Evolutionary conservation across 2,113 vertebrate species (phyloP).

Genomic region (Phalacrocorax pelagicus): DNA sequence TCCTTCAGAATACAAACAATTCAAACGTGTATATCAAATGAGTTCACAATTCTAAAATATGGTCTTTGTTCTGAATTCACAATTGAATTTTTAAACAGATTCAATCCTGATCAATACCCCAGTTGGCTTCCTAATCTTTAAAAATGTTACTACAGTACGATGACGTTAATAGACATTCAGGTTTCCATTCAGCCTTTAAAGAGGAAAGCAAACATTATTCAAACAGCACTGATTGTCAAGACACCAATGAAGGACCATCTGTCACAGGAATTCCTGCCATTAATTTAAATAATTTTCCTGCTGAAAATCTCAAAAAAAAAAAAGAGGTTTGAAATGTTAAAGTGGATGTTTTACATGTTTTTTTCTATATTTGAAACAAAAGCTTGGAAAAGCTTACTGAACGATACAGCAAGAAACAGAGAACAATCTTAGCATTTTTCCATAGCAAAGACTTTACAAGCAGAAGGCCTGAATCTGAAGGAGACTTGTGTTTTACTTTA

Average conservation of each 20-base stretch:
- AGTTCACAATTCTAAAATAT: not conserved
- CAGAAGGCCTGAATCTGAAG: not conserved
- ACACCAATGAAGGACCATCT: not conserved
- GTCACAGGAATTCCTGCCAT: not conserved
- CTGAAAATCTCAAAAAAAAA: not conserved
- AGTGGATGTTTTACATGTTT: not conserved
- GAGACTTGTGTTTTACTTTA: not conserved
- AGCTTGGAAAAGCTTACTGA: not conserved
- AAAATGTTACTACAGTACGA: not conserved
- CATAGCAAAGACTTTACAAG: not conserved
- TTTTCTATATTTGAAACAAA: not conserved
- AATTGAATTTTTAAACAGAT: not conserved
- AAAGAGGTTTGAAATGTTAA: not conserved
- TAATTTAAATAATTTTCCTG: not conserved
- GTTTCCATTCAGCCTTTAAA: not conserved
- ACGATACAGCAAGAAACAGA: not conserved
- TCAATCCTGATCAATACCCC: not conserved
- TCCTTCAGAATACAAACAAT: not conserved
- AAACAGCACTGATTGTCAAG: constrained; percentile 29
- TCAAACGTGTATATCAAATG: not conserved
- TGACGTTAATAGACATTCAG: not conserved
- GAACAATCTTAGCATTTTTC: not conserved
- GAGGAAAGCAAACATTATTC: not conserved
- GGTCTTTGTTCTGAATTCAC: not conserved
- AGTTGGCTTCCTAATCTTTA: not conserved